Percentiles rank a stretch among this genome's conserved stretches.
Conservation (phyloP, 2,797 vertebrate genomes). For the Tachyglossus aculeatus region DNA sequence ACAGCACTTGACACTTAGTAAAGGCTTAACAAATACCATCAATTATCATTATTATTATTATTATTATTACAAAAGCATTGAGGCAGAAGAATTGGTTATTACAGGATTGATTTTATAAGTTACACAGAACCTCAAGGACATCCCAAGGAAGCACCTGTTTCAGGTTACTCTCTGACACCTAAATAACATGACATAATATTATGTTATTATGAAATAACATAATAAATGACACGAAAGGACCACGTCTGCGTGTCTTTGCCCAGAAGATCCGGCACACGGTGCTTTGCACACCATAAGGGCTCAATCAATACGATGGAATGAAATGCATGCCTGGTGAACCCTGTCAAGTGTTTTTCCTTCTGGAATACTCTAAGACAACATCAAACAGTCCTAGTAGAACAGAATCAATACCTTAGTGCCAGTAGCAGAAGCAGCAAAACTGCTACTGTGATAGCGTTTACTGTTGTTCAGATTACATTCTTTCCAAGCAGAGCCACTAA, state of each 20-base stretch:
- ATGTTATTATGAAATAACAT: too few relatives aligned
- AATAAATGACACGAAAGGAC: slow-evolving; percentile 62
- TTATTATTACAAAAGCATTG: too few relatives aligned
- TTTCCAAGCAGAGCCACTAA: slow-evolving; percentile 57
- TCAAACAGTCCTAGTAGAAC: slow-evolving; percentile 67
- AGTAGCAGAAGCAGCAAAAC: slow-evolving; percentile 50
- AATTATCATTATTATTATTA: too few relatives aligned
- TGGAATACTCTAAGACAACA: slow-evolving; percentile 62
- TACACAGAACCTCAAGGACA: too few relatives aligned
- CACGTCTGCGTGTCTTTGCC: slow-evolving; percentile 62
- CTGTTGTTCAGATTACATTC: slow-evolving; percentile 62
- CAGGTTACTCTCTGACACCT: slow-evolving; percentile 61
- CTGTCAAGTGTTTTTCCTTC: slow-evolving; percentile 62
- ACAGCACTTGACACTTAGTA: too few relatives aligned
- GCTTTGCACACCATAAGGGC: too few relatives aligned
- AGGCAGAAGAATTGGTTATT: slow-evolving; percentile 60
- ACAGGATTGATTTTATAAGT: too few relatives aligned
- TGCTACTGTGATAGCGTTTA: slow-evolving; percentile 68
- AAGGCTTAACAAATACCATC: too few relatives aligned
- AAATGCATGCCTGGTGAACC: slow-evolving; percentile 53
- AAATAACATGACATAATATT: too few relatives aligned
- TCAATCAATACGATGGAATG: too few relatives aligned
- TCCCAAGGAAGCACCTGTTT: too few relatives aligned
- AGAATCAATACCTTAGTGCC: slow-evolving; percentile 73
- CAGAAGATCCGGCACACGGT: slow-evolving; percentile 43